Conservation (phyloP, 2,113 vertebrate species). For the Tyrannus savana region DNA sequence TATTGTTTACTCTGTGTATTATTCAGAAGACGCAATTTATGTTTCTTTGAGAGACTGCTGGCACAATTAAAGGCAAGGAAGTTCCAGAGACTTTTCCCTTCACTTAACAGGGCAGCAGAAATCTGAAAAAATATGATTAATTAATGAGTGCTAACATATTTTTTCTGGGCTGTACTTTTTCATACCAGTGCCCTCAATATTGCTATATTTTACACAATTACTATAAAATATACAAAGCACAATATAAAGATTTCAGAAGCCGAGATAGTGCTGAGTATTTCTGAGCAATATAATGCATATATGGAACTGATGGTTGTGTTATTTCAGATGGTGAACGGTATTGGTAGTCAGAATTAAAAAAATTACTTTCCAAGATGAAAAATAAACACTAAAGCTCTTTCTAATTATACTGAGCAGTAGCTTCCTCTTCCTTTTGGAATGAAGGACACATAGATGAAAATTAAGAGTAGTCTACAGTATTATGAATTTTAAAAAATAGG, state of each 20-base stretch:
- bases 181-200: background rate
- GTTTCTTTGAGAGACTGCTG: background rate
- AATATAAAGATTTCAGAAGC: background rate
- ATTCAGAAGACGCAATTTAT: background rate
- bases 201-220: background rate
- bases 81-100: background rate
- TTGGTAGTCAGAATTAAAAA: background rate
- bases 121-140: background rate
- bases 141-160: background rate
- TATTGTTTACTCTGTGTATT: background rate
- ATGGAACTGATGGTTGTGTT: background rate
- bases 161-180: background rate
- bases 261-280: background rate
- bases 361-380: background rate
- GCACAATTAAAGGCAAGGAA: slow-evolving; percentile 1
- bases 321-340: background rate
- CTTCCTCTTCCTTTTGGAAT: background rate
- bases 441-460: background rate
- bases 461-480: background rate
- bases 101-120: background rate
- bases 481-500: background rate
- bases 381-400: background rate
- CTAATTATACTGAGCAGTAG: background rate
- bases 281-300: background rate
- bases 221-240: background rate